Conservation (phyloP, 2,888 invertebrate species). For the Oxyscelio sp. region DNA sequence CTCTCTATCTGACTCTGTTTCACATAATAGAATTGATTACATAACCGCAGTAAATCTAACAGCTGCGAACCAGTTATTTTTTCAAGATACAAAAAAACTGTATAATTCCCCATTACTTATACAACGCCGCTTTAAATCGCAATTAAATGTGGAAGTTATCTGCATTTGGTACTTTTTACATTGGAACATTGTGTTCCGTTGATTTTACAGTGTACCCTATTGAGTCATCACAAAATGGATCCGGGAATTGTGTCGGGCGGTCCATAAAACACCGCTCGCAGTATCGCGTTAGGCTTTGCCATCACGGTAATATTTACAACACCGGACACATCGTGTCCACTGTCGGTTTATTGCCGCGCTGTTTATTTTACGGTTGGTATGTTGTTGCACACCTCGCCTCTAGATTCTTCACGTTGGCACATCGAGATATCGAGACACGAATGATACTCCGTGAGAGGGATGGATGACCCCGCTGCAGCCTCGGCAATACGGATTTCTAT, state of each 20-base stretch:
- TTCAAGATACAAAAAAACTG: too few species aligned
- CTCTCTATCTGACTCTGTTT: too few species aligned
- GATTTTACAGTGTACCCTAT: slow-evolving; percentile 33
- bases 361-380: slow-evolving; percentile 75
- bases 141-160: too few species aligned
- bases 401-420: slow-evolving; percentile 69
- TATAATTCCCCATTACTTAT: too few species aligned
- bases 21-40: too few species aligned
- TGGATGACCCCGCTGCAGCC: slow-evolving; percentile 69
- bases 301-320: slow-evolving; percentile 85
- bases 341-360: slow-evolving; percentile 73
- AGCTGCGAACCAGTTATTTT: too few species aligned
- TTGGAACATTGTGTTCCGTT: too few species aligned
- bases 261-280: slow-evolving; percentile 72
- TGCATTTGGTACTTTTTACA: too few species aligned
- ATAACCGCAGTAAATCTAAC: too few species aligned
- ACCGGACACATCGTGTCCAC: slow-evolving; percentile 84
- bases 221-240: slow-evolving; percentile 73
- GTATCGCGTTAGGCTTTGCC: slow-evolving; percentile 79
- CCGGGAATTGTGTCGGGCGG: slow-evolving; percentile 74
- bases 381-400: slow-evolving; percentile 62
- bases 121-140: too few species aligned
- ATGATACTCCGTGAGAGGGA: slow-evolving; percentile 70
- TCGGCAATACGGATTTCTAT: slow-evolving; percentile 70
- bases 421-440: slow-evolving; percentile 73